phyloP scores from a whole-genome alignment of 2,797 vertebrate genomes.

The Xenentodon cancila region DNA sequence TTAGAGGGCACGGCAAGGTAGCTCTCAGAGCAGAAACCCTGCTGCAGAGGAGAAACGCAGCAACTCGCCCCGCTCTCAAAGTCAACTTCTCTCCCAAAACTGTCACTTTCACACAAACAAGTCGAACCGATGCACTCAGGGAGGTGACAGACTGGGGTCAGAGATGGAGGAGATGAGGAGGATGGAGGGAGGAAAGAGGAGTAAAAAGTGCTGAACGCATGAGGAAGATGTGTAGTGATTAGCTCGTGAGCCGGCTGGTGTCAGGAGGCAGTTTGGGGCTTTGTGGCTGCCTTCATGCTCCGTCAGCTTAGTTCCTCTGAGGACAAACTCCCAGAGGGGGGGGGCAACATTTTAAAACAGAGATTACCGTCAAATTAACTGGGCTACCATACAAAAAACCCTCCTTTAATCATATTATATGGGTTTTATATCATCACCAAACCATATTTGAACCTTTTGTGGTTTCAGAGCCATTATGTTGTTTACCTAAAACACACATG shows the following conservation, averaged over 20 bases:
- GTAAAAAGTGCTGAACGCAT: conserved; percentile 53
- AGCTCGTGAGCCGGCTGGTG: conserved; percentile 34
- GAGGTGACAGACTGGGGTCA: conserved; percentile 43
- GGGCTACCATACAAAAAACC: too few species aligned
- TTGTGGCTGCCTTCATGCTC: conserved; percentile 60
- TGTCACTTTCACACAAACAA: conserved; percentile 47
- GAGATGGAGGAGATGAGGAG: conserved; percentile 21
- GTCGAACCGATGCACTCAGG: conserved; percentile 15
- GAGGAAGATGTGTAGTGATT: conserved; percentile 69
- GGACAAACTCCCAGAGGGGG: conserved; percentile 16
- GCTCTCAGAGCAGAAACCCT: conserved; percentile 58
- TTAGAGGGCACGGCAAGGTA: conserved; percentile 73
- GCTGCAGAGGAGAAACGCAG: conserved; percentile 35
- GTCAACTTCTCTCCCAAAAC: conserved; percentile 11
- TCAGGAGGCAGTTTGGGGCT: conserved; percentile 53
- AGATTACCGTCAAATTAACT: neutral
- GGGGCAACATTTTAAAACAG: neutral
- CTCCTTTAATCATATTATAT: too few species aligned
- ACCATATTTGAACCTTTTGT: too few species aligned
- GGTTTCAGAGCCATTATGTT: too few species aligned
- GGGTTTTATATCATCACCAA: too few species aligned
- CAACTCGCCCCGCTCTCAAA: conserved; percentile 12
- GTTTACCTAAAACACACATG: too few species aligned
- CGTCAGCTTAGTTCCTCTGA: conserved; percentile 30
- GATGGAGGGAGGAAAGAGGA: conserved; percentile 26